Evolutionary conservation across 2,888 invertebrate species (phyloP), one percentile per base, ranked within the genome.

Genomic region (Tetrapedia diversipes): DNA sequence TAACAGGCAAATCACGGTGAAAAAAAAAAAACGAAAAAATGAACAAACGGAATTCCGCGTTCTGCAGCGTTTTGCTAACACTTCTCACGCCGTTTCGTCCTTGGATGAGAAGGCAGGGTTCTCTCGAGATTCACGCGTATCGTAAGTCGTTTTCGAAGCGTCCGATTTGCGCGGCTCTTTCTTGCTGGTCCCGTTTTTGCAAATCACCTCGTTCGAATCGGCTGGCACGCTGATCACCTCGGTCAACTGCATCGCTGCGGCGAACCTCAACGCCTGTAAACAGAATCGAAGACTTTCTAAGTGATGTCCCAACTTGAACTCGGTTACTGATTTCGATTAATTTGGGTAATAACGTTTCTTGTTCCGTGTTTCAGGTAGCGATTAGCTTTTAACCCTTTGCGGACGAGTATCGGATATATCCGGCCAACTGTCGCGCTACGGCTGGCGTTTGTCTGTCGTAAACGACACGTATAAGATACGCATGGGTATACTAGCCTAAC

Each of bases 111-210:
- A 82, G 8, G 70, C 77, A 7, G 65, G 82, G 68, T 82, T 82
- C 56, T 80, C 82, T 27, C 47, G 63, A 16, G 80, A 68, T 16
- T 59, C 41, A 7, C 59, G 45, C 8, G 53, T 24, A 4, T 24
- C 41, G 41, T 72, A 60, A 41, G 56, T 22, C 7, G 43, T 8
- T 41, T 68, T 63, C 27, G 67, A 27, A 1, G 49, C 8, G 3
- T 60, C 47, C 2, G 57, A 47, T 43, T 70, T 82, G 11, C 49
- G 43, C 11, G 32, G n/a, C 16, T 61, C 43, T 6, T 51, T 11
- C 86, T 94, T 34, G 51, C 34, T 59, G 7, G 24, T 45, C 7
- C 29, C 94, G 29, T 66, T 53, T 45, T 41, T 77, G 51, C 60
- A 22, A 14, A 59, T 61, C 16, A 8, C 29, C 8, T 53, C 68